Conservation (phyloP, 2,888 invertebrate species). For the Cosmia trapezina region DNA sequence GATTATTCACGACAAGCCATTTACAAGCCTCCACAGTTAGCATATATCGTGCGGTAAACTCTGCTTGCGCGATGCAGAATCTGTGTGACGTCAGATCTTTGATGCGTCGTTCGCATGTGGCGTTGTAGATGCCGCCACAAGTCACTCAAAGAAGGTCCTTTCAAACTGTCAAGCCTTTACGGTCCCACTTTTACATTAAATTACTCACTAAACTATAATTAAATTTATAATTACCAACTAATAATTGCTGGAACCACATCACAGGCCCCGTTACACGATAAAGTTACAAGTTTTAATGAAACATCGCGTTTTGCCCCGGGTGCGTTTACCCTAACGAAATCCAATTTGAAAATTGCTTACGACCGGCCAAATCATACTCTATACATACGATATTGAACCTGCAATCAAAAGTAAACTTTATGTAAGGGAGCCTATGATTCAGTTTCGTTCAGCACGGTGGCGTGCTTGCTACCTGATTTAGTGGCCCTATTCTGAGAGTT, state of each 20-base stretch:
- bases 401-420: slow-evolving; percentile 70
- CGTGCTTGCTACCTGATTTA: slow-evolving; percentile 61
- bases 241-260: slow-evolving; percentile 58
- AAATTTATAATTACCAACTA: slow-evolving; percentile 61
- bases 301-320: slow-evolving; percentile 65
- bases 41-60: no score
- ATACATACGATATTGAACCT: slow-evolving; percentile 62
- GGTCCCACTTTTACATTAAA: slow-evolving; percentile 33
- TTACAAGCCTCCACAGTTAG: no score
- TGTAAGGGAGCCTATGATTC: slow-evolving; percentile 60
- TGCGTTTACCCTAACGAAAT: slow-evolving; percentile 71
- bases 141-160: slow-evolving; percentile 3
- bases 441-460: slow-evolving; percentile 55
- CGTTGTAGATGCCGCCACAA: no score
- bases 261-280: slow-evolving; percentile 51
- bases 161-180: slow-evolving; percentile 10
- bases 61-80: no score
- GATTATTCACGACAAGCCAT: no score
- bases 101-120: no score
- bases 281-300: slow-evolving; percentile 74
- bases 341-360: slow-evolving; percentile 83
- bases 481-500: slow-evolving; percentile 66
- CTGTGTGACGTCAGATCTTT: no score
- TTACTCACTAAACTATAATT: slow-evolving; percentile 59
- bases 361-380: slow-evolving; percentile 75